Base-by-base conservation (phyloP, 2,888 invertebrate genomes). In the Timema podura region DNA sequence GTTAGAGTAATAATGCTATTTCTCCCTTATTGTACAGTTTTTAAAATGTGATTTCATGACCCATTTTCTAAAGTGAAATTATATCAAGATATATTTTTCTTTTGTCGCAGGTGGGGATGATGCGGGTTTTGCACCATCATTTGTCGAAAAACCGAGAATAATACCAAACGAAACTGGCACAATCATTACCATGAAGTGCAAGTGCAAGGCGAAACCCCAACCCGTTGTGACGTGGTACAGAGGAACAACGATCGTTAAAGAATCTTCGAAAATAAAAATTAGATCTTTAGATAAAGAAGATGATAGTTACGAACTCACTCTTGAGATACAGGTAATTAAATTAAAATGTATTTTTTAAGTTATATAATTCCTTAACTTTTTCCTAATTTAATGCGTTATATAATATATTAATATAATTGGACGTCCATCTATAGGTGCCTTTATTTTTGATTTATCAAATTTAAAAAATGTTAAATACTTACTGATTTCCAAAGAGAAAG, bases 151-250 rank as follows among this genome's bases (percentile, higher is more conserved):
- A 86, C 99, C 99, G 75, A 91, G 94, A 84, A 99, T 99, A 84
- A 96, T 98, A 86, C 98, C 98, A 81, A 96, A 97, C 84, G 96
- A 96, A 82, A 94, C 92, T 80, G 98, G 97, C 77, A 96, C 97
- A 76, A 88, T 97, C 78, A 96, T 98, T 78, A 92, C 95, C 74
- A 96, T 98, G 94, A 94, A 96, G 83, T 98, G 98, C 85, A 91
- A 92, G 80, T 95, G 95, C 83, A 93, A 92, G 83, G 96, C 97
- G 64, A 94, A 94, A 83, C 96, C 98, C 75, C 95, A 92, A 82
- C 97, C 98, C 65, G 90, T 89, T 77, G 94, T 98, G 73, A 93
- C 92, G 75, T 99, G 99, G 99, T 95, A 91, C 85, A 89, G 95
- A 79, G 97, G 95, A 77, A 91, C 91, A 77, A 92, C 91, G 75